Conservation (phyloP, 2,797 vertebrate genomes). For the Pelochelys cantorii region DNA sequence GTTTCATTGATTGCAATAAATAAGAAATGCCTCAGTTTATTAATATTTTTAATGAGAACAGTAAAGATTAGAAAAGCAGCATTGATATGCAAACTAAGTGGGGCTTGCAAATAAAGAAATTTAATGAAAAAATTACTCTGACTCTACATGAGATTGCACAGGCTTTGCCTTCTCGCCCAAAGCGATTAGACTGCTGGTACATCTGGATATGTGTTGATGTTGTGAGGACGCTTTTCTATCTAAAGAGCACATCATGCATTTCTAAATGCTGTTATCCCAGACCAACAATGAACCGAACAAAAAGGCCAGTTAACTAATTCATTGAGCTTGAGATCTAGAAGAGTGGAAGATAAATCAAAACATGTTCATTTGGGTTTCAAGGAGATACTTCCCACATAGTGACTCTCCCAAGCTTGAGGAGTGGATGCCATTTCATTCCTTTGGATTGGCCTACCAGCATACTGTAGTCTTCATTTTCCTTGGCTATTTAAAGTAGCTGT, state of each 20-base stretch:
- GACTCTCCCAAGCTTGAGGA: not conserved
- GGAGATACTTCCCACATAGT: not conserved
- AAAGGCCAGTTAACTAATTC: not conserved
- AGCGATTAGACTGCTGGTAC: not conserved
- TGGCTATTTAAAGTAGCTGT: not conserved
- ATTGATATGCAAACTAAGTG: not conserved
- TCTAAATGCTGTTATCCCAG: not conserved
- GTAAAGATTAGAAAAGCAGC: not conserved
- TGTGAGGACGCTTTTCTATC: not conserved
- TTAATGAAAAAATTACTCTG: not conserved
- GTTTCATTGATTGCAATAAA: constrained; percentile 35
- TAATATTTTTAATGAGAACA: constrained; percentile 27
- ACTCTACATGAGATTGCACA: not conserved
- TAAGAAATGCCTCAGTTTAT: constrained; percentile 27
- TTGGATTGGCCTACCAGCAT: not conserved
- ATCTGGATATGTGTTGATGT: too few species aligned
- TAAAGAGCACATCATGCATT: not conserved
- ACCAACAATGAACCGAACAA: not conserved
- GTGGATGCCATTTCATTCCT: not conserved
- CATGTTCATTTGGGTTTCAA: not conserved
- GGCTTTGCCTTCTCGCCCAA: not conserved
- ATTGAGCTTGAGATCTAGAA: not conserved
- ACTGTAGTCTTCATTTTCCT: not conserved
- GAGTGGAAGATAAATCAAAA: not conserved
- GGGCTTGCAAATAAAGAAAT: not conserved